Conservation (phyloP, 2,797 vertebrate genomes). For the Vespertilio murinus region DNA sequence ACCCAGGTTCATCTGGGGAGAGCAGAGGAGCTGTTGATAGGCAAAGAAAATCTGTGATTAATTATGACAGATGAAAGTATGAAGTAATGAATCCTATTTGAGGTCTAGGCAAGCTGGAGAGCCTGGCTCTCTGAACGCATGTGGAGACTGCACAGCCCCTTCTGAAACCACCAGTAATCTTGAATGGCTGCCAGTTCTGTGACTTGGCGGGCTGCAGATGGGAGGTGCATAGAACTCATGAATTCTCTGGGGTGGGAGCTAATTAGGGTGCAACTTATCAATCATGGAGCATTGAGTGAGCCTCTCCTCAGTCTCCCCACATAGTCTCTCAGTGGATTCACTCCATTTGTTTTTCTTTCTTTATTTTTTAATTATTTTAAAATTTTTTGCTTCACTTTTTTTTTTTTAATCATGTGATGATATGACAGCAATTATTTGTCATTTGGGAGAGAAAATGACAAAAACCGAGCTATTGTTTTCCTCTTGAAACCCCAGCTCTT, state of each 20-base stretch:
- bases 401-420: slow-evolving; percentile 68
- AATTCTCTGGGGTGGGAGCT: slow-evolving; percentile 40
- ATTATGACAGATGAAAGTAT: slow-evolving; percentile 42
- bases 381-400: background rate
- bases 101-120: background rate
- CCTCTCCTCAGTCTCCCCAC: background rate
- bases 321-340: background rate
- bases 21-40: slow-evolving; percentile 8
- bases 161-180: slow-evolving; percentile 31
- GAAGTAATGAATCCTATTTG: slow-evolving; percentile 23
- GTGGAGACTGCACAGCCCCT: background rate
- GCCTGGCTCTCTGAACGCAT: background rate
- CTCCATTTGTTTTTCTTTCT: slow-evolving; percentile 26
- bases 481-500: background rate
- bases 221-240: background rate
- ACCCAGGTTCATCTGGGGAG: slow-evolving; percentile 54
- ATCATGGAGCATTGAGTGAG: slow-evolving; percentile 29
- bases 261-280: slow-evolving; percentile 70
- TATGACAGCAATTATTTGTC: slow-evolving; percentile 69
- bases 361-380: background rate
- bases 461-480: slow-evolving; percentile 19
- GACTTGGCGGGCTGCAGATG: background rate
- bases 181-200: background rate
- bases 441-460: slow-evolving; percentile 62
- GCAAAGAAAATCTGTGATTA: slow-evolving; percentile 59